Evolutionary conservation across 2,113 vertebrate genomes (phyloP).

Genomic region (Etheostoma cragini): DNA sequence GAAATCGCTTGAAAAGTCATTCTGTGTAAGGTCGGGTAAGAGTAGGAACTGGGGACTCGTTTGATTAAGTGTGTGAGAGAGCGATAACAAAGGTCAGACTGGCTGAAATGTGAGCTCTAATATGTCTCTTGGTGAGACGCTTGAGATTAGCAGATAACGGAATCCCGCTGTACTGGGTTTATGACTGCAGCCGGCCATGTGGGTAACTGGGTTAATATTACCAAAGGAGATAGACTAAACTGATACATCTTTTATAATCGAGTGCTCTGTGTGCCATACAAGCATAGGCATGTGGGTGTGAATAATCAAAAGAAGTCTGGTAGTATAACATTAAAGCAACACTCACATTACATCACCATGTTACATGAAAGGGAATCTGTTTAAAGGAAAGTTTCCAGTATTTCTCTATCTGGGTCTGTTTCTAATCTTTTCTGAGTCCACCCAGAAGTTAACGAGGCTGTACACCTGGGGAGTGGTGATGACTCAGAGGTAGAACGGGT

Average conservation of each 20-base stretch:
- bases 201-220: background rate
- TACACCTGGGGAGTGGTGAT: no score
- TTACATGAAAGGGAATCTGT: background rate
- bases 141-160: slow-evolving; percentile 26
- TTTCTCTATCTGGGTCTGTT: background rate
- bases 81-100: slow-evolving; percentile 12
- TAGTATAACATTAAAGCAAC: background rate
- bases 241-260: background rate
- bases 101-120: slow-evolving; percentile 35
- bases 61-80: background rate
- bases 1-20: no score
- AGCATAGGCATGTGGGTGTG: background rate
- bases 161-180: slow-evolving; percentile 36
- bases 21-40: no score
- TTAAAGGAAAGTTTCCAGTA: background rate
- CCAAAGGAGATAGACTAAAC: background rate
- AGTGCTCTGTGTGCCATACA: background rate
- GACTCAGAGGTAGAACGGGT: no score
- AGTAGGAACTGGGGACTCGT: no score
- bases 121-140: background rate
- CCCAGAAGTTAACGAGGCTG: no score
- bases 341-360: background rate
- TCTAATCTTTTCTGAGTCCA: no score
- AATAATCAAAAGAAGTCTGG: background rate
- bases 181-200: background rate